These are phyloP conservation scores for Eupsittula cactorum DNA, from an alignment of 2,113 vertebrate species.

Conservation along the genomic window DNA sequence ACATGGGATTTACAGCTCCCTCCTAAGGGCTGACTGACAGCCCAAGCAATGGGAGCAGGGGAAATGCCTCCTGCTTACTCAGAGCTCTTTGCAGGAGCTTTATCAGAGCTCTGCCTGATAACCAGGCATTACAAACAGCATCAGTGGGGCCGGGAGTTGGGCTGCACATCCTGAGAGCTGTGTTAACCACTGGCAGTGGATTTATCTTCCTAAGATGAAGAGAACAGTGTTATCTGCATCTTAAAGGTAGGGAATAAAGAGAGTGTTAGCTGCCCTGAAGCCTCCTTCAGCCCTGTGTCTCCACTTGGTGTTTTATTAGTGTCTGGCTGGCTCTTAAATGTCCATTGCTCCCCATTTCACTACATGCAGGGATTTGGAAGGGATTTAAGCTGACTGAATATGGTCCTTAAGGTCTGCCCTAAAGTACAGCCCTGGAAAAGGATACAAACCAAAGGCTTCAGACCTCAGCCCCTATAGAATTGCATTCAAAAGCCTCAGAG, in stretches of 20 bases:
- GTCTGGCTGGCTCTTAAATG: not conserved
- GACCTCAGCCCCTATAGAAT: not conserved
- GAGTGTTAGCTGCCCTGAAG: not conserved
- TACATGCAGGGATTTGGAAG: not conserved
- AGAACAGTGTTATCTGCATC: not conserved
- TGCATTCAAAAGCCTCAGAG: fast-evolving
- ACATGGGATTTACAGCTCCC: not conserved
- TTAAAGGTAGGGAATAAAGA: not conserved
- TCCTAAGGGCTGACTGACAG: not conserved
- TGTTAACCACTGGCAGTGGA: not conserved
- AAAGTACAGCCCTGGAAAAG: not conserved
- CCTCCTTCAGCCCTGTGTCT: not conserved
- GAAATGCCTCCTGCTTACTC: not conserved
- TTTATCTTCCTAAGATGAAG: not conserved
- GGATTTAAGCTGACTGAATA: not conserved
- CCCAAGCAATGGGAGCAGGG: not conserved
- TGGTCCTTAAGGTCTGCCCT: fast-evolving
- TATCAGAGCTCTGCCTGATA: not conserved
- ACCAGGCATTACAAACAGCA: not conserved
- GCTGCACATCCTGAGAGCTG: not conserved
- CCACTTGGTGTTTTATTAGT: not conserved
- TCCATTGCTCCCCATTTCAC: not conserved
- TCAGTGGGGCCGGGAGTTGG: not conserved
- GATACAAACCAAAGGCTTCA: not conserved
- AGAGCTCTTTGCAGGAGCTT: not conserved